Base-by-base conservation (phyloP, 1,140 invertebrate genomes). In the Thaumatotibia leucotreta region DNA sequence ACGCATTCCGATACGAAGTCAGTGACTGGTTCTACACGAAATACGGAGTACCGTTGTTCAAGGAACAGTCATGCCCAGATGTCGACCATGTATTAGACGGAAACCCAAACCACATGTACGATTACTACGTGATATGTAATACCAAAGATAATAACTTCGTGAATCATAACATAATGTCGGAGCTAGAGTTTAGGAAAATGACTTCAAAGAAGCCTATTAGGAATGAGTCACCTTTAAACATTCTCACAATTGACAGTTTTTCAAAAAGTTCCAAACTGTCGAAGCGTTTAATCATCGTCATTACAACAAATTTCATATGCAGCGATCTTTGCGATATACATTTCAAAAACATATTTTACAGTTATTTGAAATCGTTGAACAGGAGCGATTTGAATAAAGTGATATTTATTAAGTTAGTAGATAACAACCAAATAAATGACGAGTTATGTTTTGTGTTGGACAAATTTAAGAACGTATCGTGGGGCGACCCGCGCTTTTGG, bases 81-180 rank as follows among this genome's bases (percentile, higher is more conserved):
- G 91, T 91, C 23, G 89, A 91, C 39, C 85, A 86, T 71, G 93
- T 94, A 64, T 81, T 92, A 68, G 95, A 91, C 63, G 86, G 86
- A 22, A 89, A 95, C 79, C 92, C 93, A 31, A 95, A 96, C 80
- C 93, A 95, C 65, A 91, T 96, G 31, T 97, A 96, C 85, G 97
- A 98, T 80, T 97, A 96, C 49, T 98, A 97, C 86, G 92, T 98
- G 79, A 95, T 97, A 67, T 97, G 97, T 91, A 96, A 96, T 88
- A 94, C 95, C 73, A 95, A 96, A 84, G 97, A 98, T 88, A 95
- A 96, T 58, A 94, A 95, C 70, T 96, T 97, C 74, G 94, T 97
- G 3, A 92, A 94, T 11, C 93, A 96, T 76, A 94, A 95, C 67
- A 92, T 98, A 31, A 95, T 95, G 17, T 93, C 95, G 0, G 95